A percentile compares a stretch with the other conserved stretches of the same genome.
Conservation (phyloP, 2,888 invertebrate genomes). For the Caenorhabditis japonica region DNA sequence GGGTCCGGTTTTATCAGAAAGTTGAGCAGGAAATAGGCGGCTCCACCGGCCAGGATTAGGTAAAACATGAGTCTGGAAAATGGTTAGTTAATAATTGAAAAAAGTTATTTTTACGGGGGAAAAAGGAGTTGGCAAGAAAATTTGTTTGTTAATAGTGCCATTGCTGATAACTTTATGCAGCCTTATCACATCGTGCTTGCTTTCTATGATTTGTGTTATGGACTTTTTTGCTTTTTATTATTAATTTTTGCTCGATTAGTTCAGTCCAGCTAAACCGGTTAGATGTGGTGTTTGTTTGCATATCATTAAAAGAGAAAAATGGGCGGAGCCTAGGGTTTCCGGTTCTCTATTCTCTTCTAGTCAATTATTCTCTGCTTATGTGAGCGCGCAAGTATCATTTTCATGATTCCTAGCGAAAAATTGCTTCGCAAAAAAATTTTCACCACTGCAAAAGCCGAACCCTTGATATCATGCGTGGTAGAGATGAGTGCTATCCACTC, state of each 20-base stretch:
- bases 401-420: too few species aligned
- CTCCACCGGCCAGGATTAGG: conserved; percentile 27
- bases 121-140: conserved; percentile 10
- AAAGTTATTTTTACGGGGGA: background rate
- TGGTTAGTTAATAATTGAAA: background rate
- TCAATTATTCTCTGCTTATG: too few species aligned
- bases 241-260: background rate
- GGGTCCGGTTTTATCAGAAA: conserved; percentile 56
- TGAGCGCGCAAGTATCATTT: too few species aligned
- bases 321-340: conserved; percentile 1
- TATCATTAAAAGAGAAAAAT: conserved; percentile 36
- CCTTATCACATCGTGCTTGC: conserved; percentile 34
- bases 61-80: conserved; percentile 21
- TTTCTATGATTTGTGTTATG: background rate
- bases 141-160: conserved; percentile 6
- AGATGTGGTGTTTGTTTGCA: conserved; percentile 41
- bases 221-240: background rate
- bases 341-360: background rate
- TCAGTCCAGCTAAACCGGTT: conserved; percentile 12
- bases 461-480: too few species aligned
- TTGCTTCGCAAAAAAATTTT: too few species aligned
- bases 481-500: too few species aligned
- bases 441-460: too few species aligned
- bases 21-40: conserved; percentile 21
- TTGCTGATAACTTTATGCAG: conserved; percentile 17